phyloP scores from a whole-genome alignment of 2,113 vertebrate genomes.

The Irena cyanogastra region DNA sequence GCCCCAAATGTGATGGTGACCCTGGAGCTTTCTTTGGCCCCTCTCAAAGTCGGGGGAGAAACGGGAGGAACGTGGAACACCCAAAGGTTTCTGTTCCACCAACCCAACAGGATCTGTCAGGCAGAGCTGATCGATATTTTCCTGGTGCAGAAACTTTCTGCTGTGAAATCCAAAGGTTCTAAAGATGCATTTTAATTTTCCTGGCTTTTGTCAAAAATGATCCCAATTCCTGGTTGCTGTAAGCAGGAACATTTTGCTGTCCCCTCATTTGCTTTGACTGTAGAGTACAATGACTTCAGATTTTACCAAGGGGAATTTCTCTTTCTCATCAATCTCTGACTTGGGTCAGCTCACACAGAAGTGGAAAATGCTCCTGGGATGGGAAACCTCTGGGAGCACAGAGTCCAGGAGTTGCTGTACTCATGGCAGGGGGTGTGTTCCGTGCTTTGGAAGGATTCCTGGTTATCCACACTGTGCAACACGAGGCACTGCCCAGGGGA shows the following conservation, averaged over 20 bases:
- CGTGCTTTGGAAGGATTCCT: background rate
- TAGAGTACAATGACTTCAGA: rapidly evolving
- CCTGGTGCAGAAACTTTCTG: background rate
- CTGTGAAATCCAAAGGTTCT: background rate
- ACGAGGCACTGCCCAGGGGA: background rate
- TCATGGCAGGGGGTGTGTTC: background rate
- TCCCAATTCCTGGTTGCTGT: background rate
- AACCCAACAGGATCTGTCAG: background rate
- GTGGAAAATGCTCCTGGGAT: background rate
- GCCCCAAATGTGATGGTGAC: background rate
- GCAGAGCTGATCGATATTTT: background rate
- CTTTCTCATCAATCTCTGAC: background rate
- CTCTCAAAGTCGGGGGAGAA: background rate
- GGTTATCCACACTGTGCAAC: background rate
- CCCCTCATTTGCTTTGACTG: background rate
- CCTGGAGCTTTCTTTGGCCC: slow-evolving; percentile 19
- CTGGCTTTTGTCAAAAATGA: background rate
- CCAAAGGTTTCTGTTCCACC: background rate
- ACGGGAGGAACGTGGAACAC: background rate
- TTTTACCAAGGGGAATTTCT: background rate
- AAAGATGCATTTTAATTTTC: background rate
- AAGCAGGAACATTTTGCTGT: background rate
- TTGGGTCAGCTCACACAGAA: background rate
- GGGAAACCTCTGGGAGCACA: background rate
- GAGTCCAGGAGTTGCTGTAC: rapidly evolving